Evolutionary conservation across 1,140 invertebrate species (phyloP).

Genomic region (Bombyx mandarina): DNA sequence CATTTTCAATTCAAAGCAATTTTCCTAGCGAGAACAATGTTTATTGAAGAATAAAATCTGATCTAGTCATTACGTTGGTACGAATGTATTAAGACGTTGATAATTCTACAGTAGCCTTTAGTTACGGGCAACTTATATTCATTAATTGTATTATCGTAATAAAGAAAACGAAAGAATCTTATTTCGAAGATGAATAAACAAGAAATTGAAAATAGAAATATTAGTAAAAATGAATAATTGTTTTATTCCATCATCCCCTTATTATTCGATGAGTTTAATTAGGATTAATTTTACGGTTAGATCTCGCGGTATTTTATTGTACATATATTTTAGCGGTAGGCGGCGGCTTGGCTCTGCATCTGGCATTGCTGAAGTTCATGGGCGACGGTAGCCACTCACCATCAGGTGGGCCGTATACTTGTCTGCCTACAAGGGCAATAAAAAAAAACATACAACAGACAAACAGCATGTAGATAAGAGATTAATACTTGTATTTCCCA

Average conservation of each 20-base stretch:
- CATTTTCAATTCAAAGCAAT: too few species aligned
- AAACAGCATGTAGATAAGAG: too few species aligned
- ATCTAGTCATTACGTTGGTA: too few species aligned
- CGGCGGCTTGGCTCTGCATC: too few species aligned
- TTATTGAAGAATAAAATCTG: too few species aligned
- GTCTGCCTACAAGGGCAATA: too few species aligned
- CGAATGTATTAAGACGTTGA: constrained; percentile 22
- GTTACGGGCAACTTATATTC: constrained; percentile 57
- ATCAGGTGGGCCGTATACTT: too few species aligned
- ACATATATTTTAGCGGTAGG: not conserved
- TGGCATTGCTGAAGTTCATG: too few species aligned
- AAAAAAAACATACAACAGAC: not conserved
- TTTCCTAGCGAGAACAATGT: too few species aligned
- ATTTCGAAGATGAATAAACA: constrained; percentile 66
- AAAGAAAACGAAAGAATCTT: constrained; percentile 53
- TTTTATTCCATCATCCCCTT: constrained; percentile 38
- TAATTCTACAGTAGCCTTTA: constrained; percentile 62
- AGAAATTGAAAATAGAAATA: constrained; percentile 66
- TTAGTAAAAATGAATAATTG: constrained; percentile 48
- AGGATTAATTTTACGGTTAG: not conserved
- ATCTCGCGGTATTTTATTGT: not conserved
- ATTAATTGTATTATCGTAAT: constrained; percentile 48
- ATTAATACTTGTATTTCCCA: too few species aligned
- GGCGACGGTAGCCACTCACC: too few species aligned
- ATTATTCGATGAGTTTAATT: constrained; percentile 1